Evolutionary conservation across 2,888 invertebrate genomes (phyloP).

Genomic region (Keiferia lycopersicella): DNA sequence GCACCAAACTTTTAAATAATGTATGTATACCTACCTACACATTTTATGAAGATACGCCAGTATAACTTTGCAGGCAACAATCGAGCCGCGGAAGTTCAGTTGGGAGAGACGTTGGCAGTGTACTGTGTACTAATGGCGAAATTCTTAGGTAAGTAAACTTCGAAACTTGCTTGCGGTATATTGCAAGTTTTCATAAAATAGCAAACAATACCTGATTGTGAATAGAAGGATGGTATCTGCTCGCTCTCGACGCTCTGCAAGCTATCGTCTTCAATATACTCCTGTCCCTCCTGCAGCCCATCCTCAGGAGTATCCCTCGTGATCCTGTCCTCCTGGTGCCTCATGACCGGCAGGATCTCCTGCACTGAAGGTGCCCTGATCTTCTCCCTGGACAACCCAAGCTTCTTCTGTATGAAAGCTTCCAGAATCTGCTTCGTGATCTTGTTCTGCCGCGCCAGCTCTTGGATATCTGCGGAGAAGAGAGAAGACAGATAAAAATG

Average conservation of each 20-base stretch:
- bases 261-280: conserved; percentile 69
- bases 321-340: conserved; percentile 48
- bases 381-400: conserved; percentile 80
- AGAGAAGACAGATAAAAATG: conserved; percentile 79
- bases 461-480: conserved; percentile 77
- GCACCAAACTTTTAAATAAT: no score
- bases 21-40: no score
- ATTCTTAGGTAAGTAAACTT: no score
- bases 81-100: no score
- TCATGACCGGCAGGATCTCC: conserved; percentile 83
- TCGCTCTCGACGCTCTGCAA: conserved; percentile 87
- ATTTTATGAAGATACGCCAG: no score
- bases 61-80: no score
- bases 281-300: conserved; percentile 46
- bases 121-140: no score
- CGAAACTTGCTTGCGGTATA: no score
- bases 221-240: conserved; percentile 84
- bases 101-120: no score
- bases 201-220: conserved; percentile 50
- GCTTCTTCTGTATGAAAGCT: conserved; percentile 85
- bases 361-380: conserved; percentile 82
- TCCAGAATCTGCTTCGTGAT: conserved; percentile 89
- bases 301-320: conserved; percentile 42
- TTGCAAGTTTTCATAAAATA: no score
- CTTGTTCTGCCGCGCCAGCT: conserved; percentile 87